A percentile compares a stretch with the other conserved stretches of the same genome.
These are phyloP conservation scores for Piezodorus guildinii DNA, from an alignment of 1,140 invertebrate genomes.

Conservation along the genomic window DNA sequence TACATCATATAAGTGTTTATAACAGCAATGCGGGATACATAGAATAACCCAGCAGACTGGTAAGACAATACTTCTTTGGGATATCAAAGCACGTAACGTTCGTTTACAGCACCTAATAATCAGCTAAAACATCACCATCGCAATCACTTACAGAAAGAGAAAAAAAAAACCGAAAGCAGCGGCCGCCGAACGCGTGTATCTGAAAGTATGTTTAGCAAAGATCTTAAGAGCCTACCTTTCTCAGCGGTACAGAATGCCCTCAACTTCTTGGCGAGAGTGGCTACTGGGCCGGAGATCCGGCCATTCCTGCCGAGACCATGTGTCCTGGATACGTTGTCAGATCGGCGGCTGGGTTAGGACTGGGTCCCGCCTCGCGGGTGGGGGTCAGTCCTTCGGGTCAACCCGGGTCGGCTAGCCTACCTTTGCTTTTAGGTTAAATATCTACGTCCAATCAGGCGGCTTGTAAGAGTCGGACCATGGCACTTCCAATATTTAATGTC, in stretches of 20 bases:
- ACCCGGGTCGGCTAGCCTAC: background rate
- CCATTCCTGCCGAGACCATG: slow-evolving; percentile 8
- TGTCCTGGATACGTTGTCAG: background rate
- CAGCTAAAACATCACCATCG: too few relatives aligned
- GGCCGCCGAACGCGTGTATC: background rate
- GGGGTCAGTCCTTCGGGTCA: background rate
- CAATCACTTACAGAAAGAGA: too few relatives aligned
- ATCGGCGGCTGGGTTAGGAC: background rate
- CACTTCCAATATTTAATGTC: too few relatives aligned
- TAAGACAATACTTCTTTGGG: too few relatives aligned
- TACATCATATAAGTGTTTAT: too few relatives aligned
- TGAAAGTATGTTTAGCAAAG: too few relatives aligned
- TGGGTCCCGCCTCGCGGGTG: background rate
- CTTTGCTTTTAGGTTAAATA: background rate
- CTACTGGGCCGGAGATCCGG: background rate
- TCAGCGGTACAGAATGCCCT: background rate
- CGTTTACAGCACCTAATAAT: too few relatives aligned
- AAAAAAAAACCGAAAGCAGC: background rate
- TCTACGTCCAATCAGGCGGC: too few relatives aligned
- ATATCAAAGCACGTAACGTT: too few relatives aligned
- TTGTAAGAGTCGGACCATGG: too few relatives aligned
- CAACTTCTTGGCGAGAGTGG: background rate
- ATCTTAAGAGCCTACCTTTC: background rate
- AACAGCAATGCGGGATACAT: too few relatives aligned
- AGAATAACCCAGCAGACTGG: too few relatives aligned